phyloP scores from a whole-genome alignment of 2,888 invertebrate genomes.

The Drosophila pseudotalamancana region DNA sequence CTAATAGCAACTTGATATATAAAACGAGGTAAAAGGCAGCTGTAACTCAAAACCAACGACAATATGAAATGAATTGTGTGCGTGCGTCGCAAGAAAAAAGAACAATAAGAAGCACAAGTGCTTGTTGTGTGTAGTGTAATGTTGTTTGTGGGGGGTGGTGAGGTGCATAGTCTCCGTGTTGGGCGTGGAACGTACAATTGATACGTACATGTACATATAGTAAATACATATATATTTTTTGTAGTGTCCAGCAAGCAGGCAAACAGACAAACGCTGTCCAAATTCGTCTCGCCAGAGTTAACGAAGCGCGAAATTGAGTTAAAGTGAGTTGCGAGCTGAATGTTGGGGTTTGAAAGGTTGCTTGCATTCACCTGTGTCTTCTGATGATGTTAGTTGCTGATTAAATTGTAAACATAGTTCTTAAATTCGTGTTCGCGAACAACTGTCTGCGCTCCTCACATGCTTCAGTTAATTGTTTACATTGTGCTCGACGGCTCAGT shows the following conservation, averaged over 20 bases:
- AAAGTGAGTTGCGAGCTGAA: constrained; percentile 33
- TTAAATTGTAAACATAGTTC: constrained; percentile 28
- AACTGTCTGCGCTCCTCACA: constrained; percentile 10
- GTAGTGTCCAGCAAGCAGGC: constrained; percentile 23
- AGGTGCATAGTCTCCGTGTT: constrained; percentile 39
- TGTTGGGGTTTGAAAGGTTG: constrained; percentile 39
- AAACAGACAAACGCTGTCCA: constrained; percentile 14
- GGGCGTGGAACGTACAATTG: constrained; percentile 68
- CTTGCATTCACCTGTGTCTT: constrained; percentile 23
- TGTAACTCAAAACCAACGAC: constrained; percentile 55
- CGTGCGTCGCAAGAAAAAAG: constrained; percentile 48
- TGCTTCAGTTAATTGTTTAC: constrained; percentile 42
- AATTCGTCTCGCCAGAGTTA: constrained; percentile 51
- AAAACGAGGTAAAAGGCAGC: constrained; percentile 59
- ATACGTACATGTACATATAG: constrained; percentile 19
- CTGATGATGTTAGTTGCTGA: constrained; percentile 17
- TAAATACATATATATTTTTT: constrained; percentile 10
- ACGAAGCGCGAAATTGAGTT: constrained; percentile 68
- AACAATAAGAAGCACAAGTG: constrained; percentile 50
- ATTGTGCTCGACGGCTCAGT: constrained; percentile 26
- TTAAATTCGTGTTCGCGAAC: constrained; percentile 15
- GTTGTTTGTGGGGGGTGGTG: constrained; percentile 19
- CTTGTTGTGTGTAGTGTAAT: constrained; percentile 20
- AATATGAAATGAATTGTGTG: constrained; percentile 36
- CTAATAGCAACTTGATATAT: constrained; percentile 58